Percentiles rank a stretch among this genome's conserved stretches.
phyloP scores from a whole-genome alignment of 2,113 vertebrate species.

The Spermophilus dauricus region DNA sequence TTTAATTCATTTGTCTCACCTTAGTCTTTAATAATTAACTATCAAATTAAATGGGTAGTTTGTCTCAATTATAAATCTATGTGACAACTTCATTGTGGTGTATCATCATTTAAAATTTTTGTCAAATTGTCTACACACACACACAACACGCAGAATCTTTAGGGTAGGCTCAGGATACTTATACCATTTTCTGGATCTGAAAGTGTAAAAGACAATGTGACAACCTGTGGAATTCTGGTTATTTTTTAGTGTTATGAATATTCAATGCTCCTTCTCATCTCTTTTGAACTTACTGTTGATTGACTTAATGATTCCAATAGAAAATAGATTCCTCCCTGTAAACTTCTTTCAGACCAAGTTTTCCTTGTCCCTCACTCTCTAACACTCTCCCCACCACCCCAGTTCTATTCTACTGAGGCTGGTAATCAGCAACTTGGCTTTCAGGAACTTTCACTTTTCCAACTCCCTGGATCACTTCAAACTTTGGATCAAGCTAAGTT shows the following conservation, averaged over 20 bases:
- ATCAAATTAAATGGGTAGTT: background rate
- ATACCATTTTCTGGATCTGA: background rate
- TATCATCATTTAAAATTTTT: background rate
- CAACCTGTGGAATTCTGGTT: background rate
- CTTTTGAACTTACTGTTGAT: background rate
- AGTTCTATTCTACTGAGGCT: background rate
- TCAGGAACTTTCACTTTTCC: background rate
- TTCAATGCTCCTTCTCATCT: background rate
- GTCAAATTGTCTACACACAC: background rate
- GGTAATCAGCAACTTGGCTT: background rate
- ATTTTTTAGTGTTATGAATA: background rate
- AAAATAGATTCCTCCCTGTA: background rate
- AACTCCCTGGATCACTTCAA: background rate
- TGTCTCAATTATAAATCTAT: constrained; percentile 22
- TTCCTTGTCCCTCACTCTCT: background rate
- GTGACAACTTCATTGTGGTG: background rate
- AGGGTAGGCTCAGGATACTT: background rate
- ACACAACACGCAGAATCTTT: background rate
- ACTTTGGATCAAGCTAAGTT: background rate
- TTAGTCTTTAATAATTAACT: constrained; percentile 9
- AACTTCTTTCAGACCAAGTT: background rate
- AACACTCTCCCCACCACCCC: background rate
- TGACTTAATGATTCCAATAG: background rate
- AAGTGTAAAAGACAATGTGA: background rate
- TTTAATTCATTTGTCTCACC: background rate